These are phyloP conservation scores for Plusia festucae DNA, from an alignment of 2,888 invertebrate species.

Conservation along the genomic window DNA sequence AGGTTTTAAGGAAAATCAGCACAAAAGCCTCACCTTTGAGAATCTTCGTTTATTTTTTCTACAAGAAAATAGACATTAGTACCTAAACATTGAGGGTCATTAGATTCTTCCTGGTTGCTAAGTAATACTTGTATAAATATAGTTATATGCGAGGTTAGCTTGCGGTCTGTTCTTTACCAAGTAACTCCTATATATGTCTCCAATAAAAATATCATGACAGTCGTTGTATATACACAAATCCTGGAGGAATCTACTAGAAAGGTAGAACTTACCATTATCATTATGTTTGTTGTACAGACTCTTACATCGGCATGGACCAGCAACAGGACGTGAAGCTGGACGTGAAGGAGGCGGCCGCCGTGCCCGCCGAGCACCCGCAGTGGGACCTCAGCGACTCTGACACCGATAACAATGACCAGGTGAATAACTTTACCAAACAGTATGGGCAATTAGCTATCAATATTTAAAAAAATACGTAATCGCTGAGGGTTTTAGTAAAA, in stretches of 20 bases:
- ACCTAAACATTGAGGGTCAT: background rate
- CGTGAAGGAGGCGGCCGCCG: slow-evolving; percentile 98
- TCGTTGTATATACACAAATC: slow-evolving; percentile 1
- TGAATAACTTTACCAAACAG: slow-evolving; percentile 51
- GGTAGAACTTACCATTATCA: no score
- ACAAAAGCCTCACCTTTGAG: slow-evolving; percentile 19
- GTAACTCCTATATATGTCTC: background rate
- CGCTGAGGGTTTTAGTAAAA: no score
- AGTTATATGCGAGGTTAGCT: background rate
- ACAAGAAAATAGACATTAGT: background rate
- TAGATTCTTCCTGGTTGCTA: background rate
- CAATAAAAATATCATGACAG: background rate
- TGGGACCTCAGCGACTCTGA: slow-evolving; percentile 99
- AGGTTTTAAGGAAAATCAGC: background rate
- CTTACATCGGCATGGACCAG: slow-evolving; percentile 99
- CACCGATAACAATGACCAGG: slow-evolving; percentile 90
- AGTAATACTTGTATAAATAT: slow-evolving; percentile 4
- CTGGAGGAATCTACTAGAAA: no score
- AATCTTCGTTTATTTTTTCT: slow-evolving; percentile 1
- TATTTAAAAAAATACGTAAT: no score
- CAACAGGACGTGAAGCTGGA: slow-evolving; percentile 98
- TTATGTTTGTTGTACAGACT: slow-evolving; percentile 90
- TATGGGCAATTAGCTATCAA: no score
- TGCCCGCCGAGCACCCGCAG: slow-evolving; percentile 98
- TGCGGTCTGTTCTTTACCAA: background rate